Base-by-base conservation (phyloP, 2,888 invertebrate genomes). In the Polydrusus tereticollis region DNA sequence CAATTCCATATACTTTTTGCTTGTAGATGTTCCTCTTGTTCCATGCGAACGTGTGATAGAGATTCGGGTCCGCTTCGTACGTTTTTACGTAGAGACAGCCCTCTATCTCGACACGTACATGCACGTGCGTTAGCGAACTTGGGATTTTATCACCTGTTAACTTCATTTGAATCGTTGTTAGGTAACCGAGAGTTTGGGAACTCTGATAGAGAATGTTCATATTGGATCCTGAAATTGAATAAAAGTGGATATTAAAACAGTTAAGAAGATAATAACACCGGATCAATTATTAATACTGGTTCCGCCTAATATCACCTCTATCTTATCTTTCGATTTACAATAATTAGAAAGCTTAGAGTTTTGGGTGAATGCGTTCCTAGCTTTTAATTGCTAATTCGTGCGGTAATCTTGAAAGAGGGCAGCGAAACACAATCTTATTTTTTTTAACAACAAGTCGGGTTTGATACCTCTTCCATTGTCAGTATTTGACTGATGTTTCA, bases 21-120 rank as follows among this genome's bases (percentile, higher is more conserved):
- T 96, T 94, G 87, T 99, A 99, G 45, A 98, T 97, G 85, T 99
- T 99, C 75, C 96, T 89, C 85, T 98, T 95, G 85, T 98, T 97
- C 99, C 99, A 99, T 1, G 97, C 95, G 84, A 98, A 99, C 7
- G 95, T 96, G 85, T 98, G 97, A 62, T 94, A 95, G 71, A 99
- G 87, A 83, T 96, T 95, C 0, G 98, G 96, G 85, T 98, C 98
- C 0, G 99, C 98, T 86, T 98, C 98, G 85, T 99, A 98, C 0
- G 93, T 93, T 85, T 94, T 94, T 12, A 96, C 93, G 85, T 97
- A 94, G 12, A 96, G 87, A 1, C 96, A 95, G 4, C 98, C 75
- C 26, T 75, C 75, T 36, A 75, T 69, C 74, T 75, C 75, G 0
- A 96, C 94, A 77, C 94, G 91, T 16, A 99, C 93, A 84, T 98